Conservation (phyloP, 2,888 invertebrate genomes). For the Xiphydria camelus region DNA sequence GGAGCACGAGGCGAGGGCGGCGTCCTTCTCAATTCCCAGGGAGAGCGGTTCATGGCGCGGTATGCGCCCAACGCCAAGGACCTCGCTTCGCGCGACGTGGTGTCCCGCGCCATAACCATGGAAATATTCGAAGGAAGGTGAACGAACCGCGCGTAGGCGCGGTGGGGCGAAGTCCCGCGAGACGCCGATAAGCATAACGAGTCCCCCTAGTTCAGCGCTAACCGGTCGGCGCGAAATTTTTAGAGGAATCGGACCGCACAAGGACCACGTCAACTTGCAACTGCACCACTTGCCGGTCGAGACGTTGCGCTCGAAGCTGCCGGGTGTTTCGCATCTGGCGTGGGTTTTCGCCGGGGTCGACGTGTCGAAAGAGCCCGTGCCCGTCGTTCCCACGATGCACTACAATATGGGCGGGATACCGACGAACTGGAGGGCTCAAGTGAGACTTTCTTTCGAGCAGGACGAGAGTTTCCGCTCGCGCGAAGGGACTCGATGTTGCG, state of each 20-base stretch:
- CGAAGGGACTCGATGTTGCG: no score
- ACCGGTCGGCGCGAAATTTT: no score
- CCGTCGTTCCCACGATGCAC: conserved; percentile 97
- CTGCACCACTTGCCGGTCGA: conserved; percentile 93
- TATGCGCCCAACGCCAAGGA: conserved; percentile 98
- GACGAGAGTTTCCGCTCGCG: no score
- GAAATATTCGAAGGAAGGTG: conserved; percentile 91
- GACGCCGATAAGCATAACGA: no score
- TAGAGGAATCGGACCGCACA: conserved; percentile 91
- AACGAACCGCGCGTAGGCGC: conserved; percentile 7
- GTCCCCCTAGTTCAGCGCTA: no score
- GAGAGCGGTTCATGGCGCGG: conserved; percentile 96
- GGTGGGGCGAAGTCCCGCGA: no score
- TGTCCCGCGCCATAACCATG: conserved; percentile 93
- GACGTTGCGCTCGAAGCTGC: conserved; percentile 76
- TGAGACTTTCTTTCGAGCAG: no score
- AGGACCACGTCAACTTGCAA: conserved; percentile 92
- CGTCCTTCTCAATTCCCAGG: conserved; percentile 89
- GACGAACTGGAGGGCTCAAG: conserved; percentile 93
- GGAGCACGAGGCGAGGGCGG: conserved; percentile 97
- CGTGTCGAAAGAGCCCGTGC: conserved; percentile 95
- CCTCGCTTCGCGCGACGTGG: conserved; percentile 95
- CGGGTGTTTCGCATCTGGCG: conserved; percentile 97
- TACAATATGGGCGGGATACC: conserved; percentile 99
- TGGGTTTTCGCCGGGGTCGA: conserved; percentile 99